A percentile compares a stretch with the other conserved stretches of the same genome.
Evolutionary conservation across 2,888 invertebrate genomes (phyloP).

Genomic region (Leptogaster cylindrica): DNA sequence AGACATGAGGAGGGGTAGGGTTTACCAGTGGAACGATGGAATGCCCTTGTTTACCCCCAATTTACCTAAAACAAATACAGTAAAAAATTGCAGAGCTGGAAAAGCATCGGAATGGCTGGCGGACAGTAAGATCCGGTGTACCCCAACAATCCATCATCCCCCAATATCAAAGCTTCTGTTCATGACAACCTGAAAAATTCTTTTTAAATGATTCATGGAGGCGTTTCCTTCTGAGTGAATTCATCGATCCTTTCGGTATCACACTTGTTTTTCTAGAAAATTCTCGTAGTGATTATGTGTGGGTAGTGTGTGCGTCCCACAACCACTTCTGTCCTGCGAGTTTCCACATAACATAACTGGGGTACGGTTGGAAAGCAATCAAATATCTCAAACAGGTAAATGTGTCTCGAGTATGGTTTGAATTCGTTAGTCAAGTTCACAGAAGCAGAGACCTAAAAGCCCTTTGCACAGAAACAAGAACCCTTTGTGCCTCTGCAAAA

Average conservation of each 20-base stretch:
- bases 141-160: conserved; percentile 33
- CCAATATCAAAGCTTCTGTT: conserved; percentile 41
- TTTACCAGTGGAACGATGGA: neutral
- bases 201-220: conserved; percentile 41
- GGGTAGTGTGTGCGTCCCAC: neutral
- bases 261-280: neutral
- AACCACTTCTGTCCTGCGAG: neutral
- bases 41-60: neutral
- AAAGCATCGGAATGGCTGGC: neutral
- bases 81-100: neutral
- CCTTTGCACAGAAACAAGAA: conserved; percentile 15
- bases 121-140: neutral
- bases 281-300: neutral
- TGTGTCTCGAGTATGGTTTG: conserved; percentile 19
- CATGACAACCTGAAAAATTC: conserved; percentile 36
- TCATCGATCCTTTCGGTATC: neutral
- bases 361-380: neutral
- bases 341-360: conserved; percentile 11
- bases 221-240: conserved; percentile 35
- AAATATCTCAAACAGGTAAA: conserved; percentile 29
- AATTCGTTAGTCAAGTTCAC: conserved; percentile 34
- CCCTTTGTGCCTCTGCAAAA: neutral
- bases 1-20: neutral
- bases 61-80: neutral
- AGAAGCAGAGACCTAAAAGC: neutral